Evolutionary conservation across 1,140 invertebrate species (phyloP), one percentile per base, ranked within the genome.

Genomic region (Calycopis cecrops): DNA sequence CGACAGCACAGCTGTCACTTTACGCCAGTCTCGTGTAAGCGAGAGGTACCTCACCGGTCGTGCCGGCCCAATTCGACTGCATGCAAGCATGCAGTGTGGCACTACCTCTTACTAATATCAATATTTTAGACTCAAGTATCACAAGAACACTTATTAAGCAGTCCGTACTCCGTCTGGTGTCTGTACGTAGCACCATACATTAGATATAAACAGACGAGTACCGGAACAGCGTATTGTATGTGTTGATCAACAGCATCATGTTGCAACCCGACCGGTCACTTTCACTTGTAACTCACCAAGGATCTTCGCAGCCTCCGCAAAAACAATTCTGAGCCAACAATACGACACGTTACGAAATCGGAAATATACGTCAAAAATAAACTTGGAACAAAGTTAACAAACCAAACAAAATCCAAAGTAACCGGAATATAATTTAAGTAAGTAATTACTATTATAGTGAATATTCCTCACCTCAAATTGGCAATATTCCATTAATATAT

Each of bases 161-260:
- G n/a, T n/a, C 21, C 21, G 21, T 28, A 2, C 21, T 2, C 6
- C 21, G 2, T 28, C 2, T 28, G 2, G 2, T 28, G 21, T 28
- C 21, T 28, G 21, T 28, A 28, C 21, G 21, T 28, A 28, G 21
- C 6, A 3, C 21, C 6, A 3, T 28, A 28, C 21, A 28, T 2
- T 37, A 8, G 9, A 37, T n/a, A 37, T 37, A 37, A n/a, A 37
- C 35, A 37, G 35, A 28, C 6, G 21, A 44, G 40, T n/a, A 37
- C 40, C 14, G 40, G 40, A 44, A 17, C 14, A 1, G 14, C 6
- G 21, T 44, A 16, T 9, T 44, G 40, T 44, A 44, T 16, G 40
- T 17, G 17, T 44, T 44, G 40, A 44, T 16, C 40, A 17, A 16
- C 40, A 44, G 14, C 40, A 44, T 44, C 40, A 44, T 44, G 14